Conservation (phyloP, 2,797 vertebrate genomes). For the Gouania willdenowi region DNA sequence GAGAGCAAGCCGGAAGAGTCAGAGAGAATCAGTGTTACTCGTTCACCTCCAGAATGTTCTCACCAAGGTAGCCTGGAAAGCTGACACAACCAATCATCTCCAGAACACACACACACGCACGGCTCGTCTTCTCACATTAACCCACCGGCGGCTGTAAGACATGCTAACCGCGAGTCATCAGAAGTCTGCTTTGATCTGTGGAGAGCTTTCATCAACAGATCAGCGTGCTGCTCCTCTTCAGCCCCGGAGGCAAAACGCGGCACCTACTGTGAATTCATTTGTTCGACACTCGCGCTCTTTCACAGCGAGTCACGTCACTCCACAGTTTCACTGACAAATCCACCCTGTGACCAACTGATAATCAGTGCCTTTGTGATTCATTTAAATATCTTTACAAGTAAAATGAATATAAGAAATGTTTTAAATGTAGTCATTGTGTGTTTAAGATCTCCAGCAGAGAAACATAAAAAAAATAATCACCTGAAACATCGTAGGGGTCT, state of each 20-base stretch:
- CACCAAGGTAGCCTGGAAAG: conserved; percentile 22
- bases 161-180: conserved; percentile 16
- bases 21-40: conserved; percentile 33
- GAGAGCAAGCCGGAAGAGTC: conserved; percentile 36
- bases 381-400: too few species aligned
- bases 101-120: conserved; percentile 4
- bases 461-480: too few species aligned
- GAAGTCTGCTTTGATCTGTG: conserved; percentile 14
- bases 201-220: conserved; percentile 9
- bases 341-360: background rate
- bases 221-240: conserved; percentile 6
- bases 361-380: too few species aligned
- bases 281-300: conserved; percentile 11
- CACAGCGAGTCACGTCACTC: conserved; percentile 19
- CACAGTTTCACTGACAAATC: conserved; percentile 8
- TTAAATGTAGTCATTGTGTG: too few species aligned
- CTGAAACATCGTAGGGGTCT: too few species aligned
- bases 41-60: conserved; percentile 5
- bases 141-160: background rate
- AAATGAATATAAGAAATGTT: too few species aligned
- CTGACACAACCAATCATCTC: conserved; percentile 45
- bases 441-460: too few species aligned
- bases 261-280: conserved; percentile 19
- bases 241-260: conserved; percentile 17
- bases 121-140: conserved; percentile 43